phyloP scores from a whole-genome alignment of 1,140 invertebrate species.

The Drosophila ironensis region DNA sequence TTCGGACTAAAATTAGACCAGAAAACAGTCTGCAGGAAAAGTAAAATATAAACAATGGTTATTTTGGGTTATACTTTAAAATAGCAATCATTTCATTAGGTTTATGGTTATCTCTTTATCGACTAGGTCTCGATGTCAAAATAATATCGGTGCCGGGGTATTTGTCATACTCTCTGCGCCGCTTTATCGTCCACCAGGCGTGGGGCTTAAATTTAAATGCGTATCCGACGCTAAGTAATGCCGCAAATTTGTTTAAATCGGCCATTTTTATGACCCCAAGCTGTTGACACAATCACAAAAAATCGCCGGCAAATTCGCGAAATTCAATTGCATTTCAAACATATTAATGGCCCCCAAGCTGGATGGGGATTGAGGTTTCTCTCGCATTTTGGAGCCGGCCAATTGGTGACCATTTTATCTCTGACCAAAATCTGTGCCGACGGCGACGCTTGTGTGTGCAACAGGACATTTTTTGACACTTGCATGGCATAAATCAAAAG shows the following conservation, averaged over 20 bases:
- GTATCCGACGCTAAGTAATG: constrained; percentile 64
- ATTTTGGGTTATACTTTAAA: not conserved
- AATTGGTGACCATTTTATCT: constrained; percentile 45
- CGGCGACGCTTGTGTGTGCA: constrained; percentile 56
- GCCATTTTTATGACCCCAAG: constrained; percentile 52
- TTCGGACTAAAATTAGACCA: constrained; percentile 4
- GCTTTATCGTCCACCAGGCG: not conserved
- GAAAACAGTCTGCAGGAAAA: not conserved
- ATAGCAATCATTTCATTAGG: not conserved
- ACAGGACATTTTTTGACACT: constrained; percentile 80
- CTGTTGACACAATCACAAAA: constrained; percentile 67
- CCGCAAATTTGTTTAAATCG: constrained; percentile 61
- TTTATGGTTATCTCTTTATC: too few relatives aligned
- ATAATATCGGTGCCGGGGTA: not conserved
- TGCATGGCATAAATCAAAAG: constrained; percentile 78
- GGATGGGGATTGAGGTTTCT: not conserved
- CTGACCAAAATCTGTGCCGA: constrained; percentile 56
- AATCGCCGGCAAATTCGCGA: constrained; percentile 49
- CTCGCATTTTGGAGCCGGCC: constrained; percentile 4
- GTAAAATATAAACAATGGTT: not conserved
- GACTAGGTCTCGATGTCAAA: not conserved
- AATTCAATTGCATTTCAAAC: constrained; percentile 55
- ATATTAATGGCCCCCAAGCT: constrained; percentile 39
- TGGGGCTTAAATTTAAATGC: constrained; percentile 21
- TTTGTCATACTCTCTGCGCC: constrained; percentile 6